Evolutionary conservation across 1,140 invertebrate species (phyloP).

Genomic region (Drosophila parvula): DNA sequence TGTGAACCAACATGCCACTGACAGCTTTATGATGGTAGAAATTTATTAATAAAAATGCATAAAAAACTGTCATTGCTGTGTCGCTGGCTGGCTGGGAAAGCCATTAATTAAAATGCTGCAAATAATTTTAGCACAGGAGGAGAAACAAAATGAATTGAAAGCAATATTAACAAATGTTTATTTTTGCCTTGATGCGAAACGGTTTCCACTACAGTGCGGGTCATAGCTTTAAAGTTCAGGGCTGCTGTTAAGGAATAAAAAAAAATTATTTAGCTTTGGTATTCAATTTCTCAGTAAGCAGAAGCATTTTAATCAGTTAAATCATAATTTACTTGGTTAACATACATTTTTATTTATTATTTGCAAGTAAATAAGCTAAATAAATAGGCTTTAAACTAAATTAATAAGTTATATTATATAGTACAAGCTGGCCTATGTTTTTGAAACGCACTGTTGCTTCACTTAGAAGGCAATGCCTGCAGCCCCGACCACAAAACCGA

Average conservation of each 20-base stretch:
- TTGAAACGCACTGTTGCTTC: slow-evolving; percentile 12
- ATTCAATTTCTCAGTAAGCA: too few species aligned
- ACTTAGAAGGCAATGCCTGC: slow-evolving; percentile 22
- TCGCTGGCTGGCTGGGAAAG: slow-evolving; percentile 20
- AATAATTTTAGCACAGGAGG: slow-evolving; percentile 18
- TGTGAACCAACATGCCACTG: slow-evolving; percentile 54
- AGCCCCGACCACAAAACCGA: slow-evolving; percentile 24
- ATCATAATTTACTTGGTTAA: neutral
- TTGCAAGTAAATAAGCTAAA: neutral
- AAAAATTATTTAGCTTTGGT: neutral
- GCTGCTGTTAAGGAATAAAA: neutral
- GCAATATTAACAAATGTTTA: slow-evolving; percentile 33
- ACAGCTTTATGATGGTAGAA: slow-evolving; percentile 53
- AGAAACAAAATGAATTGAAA: slow-evolving; percentile 22
- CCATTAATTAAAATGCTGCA: slow-evolving; percentile 44
- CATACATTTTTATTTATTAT: neutral
- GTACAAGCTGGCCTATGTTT: neutral
- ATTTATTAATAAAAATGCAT: slow-evolving; percentile 52
- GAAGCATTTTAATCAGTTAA: neutral
- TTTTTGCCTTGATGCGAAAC: slow-evolving; percentile 34
- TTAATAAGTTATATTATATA: neutral
- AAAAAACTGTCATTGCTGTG: slow-evolving; percentile 41
- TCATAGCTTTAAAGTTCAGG: neutral
- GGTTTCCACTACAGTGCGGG: slow-evolving; percentile 4
- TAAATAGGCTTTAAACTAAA: neutral